Conservation (phyloP, 1,140 invertebrate genomes). For the Lasioglossum albipes region DNA sequence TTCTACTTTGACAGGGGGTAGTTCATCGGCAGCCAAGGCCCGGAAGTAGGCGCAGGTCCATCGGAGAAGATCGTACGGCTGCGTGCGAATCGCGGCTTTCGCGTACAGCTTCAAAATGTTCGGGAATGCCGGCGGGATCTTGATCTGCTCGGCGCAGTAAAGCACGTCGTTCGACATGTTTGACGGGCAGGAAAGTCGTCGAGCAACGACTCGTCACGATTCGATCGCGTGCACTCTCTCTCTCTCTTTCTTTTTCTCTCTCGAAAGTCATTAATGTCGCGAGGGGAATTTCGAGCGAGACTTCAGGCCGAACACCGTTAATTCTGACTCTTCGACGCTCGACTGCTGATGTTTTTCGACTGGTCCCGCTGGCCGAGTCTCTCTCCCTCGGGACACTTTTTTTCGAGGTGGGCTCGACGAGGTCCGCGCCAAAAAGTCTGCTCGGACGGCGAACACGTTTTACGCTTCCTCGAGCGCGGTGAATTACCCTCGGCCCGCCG, state of each 20-base stretch:
- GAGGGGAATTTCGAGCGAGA: not conserved
- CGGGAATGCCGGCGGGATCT: constrained; percentile 90
- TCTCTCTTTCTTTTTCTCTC: not conserved
- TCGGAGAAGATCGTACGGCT: constrained; percentile 90
- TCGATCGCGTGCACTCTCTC: constrained; percentile 16
- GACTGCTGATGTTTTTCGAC: not conserved
- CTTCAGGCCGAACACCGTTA: not conserved
- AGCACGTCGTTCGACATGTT: constrained; percentile 71
- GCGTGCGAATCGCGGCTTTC: constrained; percentile 93
- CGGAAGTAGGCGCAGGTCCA: constrained; percentile 92
- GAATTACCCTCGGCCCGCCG: too few relatives aligned
- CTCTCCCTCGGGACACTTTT: too few relatives aligned
- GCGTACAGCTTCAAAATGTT: constrained; percentile 91
- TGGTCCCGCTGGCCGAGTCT: not conserved
- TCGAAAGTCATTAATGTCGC: constrained; percentile 12
- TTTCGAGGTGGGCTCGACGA: too few relatives aligned
- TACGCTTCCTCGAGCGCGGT: not conserved
- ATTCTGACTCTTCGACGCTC: constrained; percentile 1
- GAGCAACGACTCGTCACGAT: constrained; percentile 30
- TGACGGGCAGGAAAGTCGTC: constrained; percentile 26
- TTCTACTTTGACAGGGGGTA: constrained; percentile 85
- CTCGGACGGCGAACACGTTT: not conserved
- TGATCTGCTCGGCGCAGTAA: constrained; percentile 83
- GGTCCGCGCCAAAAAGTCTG: too few relatives aligned
- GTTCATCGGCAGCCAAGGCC: constrained; percentile 82